These are phyloP conservation scores for Temnothorax longispinosus DNA, from an alignment of 1,140 invertebrate species.

Conservation along the genomic window DNA sequence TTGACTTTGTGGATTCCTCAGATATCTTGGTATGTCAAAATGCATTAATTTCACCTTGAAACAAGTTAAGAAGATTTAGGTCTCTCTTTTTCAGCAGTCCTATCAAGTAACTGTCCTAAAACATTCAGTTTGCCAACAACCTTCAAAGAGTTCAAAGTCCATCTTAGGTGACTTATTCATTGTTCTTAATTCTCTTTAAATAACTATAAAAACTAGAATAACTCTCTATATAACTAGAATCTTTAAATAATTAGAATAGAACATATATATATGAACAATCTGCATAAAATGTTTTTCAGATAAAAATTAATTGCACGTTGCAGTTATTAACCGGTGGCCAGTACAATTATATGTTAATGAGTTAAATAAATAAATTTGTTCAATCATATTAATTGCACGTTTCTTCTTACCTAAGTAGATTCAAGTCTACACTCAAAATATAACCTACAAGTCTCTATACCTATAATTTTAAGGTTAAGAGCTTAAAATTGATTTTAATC, in stretches of 20 bases:
- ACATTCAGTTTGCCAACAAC: neutral
- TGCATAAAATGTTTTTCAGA: too few species aligned
- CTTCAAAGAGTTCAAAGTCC: neutral
- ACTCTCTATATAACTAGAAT: too few species aligned
- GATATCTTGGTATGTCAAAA: neutral
- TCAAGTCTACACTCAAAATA: neutral
- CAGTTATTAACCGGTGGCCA: too few species aligned
- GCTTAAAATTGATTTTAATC: neutral
- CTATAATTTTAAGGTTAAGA: neutral
- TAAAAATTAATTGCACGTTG: too few species aligned
- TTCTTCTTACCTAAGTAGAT: neutral
- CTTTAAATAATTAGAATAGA: neutral
- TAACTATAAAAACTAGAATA: neutral
- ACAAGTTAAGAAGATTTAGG: neutral
- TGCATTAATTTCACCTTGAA: neutral
- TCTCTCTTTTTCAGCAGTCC: too few species aligned
- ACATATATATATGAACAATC: neutral
- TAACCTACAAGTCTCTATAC: neutral
- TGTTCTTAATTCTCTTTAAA: neutral
- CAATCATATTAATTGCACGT: neutral
- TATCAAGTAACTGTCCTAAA: too few species aligned
- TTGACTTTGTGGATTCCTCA: neutral
- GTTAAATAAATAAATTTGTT: too few species aligned
- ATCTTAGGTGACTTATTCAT: neutral
- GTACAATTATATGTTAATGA: too few species aligned